These are phyloP conservation scores for Alsophila aescularia DNA, from an alignment of 2,888 invertebrate species.

Conservation along the genomic window DNA sequence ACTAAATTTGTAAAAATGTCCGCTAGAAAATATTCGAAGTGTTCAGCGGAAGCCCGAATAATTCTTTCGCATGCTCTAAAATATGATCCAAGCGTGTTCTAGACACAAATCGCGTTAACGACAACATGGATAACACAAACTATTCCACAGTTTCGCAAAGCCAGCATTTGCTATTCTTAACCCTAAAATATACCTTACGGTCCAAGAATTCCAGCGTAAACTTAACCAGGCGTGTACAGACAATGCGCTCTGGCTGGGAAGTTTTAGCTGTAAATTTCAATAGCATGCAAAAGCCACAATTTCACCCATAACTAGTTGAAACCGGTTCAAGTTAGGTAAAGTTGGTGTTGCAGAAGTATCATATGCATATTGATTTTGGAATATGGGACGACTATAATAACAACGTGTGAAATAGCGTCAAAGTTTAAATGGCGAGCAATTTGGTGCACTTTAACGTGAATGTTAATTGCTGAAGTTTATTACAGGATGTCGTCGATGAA, in stretches of 20 bases:
- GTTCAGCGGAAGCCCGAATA: no score
- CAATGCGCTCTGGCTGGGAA: constrained; percentile 59
- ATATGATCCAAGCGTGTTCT: no score
- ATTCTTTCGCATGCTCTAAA: no score
- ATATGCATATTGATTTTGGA: constrained; percentile 68
- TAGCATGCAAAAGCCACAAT: constrained; percentile 77
- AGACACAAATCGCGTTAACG: background rate
- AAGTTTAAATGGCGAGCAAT: constrained; percentile 10
- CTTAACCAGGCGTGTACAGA: constrained; percentile 50
- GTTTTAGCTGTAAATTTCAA: constrained; percentile 79
- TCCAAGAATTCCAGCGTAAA: constrained; percentile 43
- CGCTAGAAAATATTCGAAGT: no score
- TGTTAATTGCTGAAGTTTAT: constrained; percentile 17
- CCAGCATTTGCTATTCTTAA: constrained; percentile 21
- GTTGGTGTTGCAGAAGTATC: constrained; percentile 56
- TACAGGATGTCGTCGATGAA: background rate
- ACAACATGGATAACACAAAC: background rate
- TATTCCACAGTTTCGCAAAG: constrained; percentile 15
- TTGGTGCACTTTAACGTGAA: constrained; percentile 36
- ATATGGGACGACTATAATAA: constrained; percentile 36
- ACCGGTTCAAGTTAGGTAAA: constrained; percentile 67
- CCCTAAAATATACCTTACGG: constrained; percentile 34
- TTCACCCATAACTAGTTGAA: constrained; percentile 67
- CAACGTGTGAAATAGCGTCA: constrained; percentile 2
- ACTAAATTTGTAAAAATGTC: no score